Evolutionary conservation across 2,888 invertebrate species (phyloP), one percentile per base, ranked within the genome.

Genomic region (Empis livida): DNA sequence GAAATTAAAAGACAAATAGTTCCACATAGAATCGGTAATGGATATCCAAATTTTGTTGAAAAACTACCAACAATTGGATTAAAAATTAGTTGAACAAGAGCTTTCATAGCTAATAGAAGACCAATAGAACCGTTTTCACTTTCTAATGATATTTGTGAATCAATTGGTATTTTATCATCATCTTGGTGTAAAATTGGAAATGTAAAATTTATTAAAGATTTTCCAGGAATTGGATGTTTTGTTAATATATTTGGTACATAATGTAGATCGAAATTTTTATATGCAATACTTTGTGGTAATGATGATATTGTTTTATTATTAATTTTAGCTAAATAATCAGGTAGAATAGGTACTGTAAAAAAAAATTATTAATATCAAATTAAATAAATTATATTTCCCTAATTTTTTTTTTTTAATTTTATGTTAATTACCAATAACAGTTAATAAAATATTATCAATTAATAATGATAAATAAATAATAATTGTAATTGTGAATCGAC

Each of bases 371-470:
- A 13, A 5, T 35, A 35, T 38, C 23, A 45, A 41, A 17, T 43
- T 41, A 16, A 41, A 35, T 49, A 11, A 39, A 14, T 35, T 13
- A 35, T 35, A 32, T 5, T 32, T 32, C 32, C 3, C 32, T n/a
- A n/a, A n/a, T n/a, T n/a, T n/a, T 35, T n/a, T n/a, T 13, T 35
- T n/a, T n/a, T 35, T 35, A 8, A 13, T 5, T 6, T 32, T 10
- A 10, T 16, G 27, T 20, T 37, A 38, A 82, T 79, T 70, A 93
- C 92, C 93, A 44, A 93, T 82, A 35, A 90, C 86, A 32, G 92
- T 92, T 42, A 92, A 74, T 17, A 93, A 74, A 52, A 91, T 80
- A 68, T 92, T 93, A 71, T 93, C 92, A 64, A 87, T 68, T 58
- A 88, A 76, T 62, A 88, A 78, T 2, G 86, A 82, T 51, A 84